A percentile compares a stretch with the other conserved stretches of the same genome.
Evolutionary conservation across 2,113 vertebrate species (phyloP).

Genomic region (Andinoacara biseriatus): DNA sequence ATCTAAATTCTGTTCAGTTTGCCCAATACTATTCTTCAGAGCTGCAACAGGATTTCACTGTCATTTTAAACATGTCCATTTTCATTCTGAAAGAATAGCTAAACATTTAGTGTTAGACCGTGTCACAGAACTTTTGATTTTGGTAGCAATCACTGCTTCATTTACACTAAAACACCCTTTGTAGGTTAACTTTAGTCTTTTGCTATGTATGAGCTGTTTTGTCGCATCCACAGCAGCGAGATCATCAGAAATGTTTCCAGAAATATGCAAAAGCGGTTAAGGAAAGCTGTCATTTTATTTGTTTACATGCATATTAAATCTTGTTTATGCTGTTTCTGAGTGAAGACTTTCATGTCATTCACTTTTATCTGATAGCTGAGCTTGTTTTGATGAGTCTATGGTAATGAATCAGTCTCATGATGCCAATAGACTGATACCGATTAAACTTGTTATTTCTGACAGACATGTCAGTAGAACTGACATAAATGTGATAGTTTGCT

Average conservation of each 20-base stretch:
- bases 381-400: conserved; percentile 2
- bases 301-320: conserved; percentile 12
- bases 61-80: neutral
- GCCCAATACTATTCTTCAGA: too few species aligned
- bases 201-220: neutral
- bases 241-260: conserved; percentile 3
- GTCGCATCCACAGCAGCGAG: neutral
- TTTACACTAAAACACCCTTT: neutral
- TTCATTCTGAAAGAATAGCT: neutral
- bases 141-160: neutral
- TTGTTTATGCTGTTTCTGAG: conserved; percentile 7
- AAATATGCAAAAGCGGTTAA: conserved; percentile 5
- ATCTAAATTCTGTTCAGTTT: too few species aligned
- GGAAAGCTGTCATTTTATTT: conserved; percentile 1
- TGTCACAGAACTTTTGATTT: neutral
- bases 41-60: neutral
- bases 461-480: neutral
- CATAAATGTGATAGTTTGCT: neutral
- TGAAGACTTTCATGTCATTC: conserved; percentile 1
- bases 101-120: neutral
- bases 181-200: neutral
- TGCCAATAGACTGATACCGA: neutral
- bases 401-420: neutral
- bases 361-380: conserved; percentile 4
- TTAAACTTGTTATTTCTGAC: neutral